These are phyloP conservation scores for Lethocerus indicus DNA, from an alignment of 1,140 invertebrate genomes.

Conservation along the genomic window DNA sequence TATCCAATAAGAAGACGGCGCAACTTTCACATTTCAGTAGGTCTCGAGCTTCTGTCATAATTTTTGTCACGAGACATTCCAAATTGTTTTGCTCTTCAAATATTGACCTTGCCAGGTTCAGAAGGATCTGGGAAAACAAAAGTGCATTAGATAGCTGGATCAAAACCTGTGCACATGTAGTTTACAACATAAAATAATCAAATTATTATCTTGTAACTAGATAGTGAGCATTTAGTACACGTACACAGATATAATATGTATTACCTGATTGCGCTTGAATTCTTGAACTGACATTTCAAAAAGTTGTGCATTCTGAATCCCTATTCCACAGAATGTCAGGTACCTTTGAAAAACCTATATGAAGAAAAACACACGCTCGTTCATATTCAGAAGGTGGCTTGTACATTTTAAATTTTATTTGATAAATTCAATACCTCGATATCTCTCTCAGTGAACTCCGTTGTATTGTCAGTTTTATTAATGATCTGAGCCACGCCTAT, in stretches of 20 bases:
- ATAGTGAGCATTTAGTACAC: not conserved
- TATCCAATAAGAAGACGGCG: constrained; percentile 73
- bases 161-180: not conserved
- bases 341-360: constrained; percentile 51
- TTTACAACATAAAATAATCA: not conserved
- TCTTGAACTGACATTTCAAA: constrained; percentile 89
- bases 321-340: constrained; percentile 91
- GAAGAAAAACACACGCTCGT: no score
- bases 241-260: no score
- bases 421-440: constrained; percentile 44
- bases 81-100: constrained; percentile 89
- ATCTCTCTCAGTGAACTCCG: constrained; percentile 75
- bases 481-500: constrained; percentile 95
- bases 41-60: constrained; percentile 88
- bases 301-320: constrained; percentile 91
- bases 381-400: no score
- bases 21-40: constrained; percentile 83
- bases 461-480: constrained; percentile 77
- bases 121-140: constrained; percentile 42
- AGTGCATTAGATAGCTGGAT: not conserved
- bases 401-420: no score
- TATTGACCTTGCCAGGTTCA: constrained; percentile 72
- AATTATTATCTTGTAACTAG: not conserved
- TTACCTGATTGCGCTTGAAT: constrained; percentile 76
- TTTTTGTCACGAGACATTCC: constrained; percentile 84